Conservation (phyloP, 2,797 vertebrate genomes). For the Muscicapa striata region DNA sequence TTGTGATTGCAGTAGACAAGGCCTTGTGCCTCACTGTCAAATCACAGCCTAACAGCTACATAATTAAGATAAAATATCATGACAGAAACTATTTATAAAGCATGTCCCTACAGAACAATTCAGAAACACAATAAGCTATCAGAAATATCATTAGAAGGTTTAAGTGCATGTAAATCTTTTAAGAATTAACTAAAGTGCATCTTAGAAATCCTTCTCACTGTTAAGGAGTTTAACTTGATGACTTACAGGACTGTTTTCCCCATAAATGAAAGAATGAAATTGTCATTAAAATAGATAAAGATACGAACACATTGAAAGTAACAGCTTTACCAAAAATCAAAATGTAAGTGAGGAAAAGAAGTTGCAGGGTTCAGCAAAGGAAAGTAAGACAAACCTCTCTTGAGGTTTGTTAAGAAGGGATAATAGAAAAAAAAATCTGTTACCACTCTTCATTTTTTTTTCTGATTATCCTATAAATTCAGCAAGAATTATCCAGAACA, state of each 20-base stretch:
- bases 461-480: accelerated
- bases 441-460: neutral
- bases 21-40: neutral
- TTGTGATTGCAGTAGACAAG: neutral
- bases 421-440: neutral
- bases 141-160: neutral
- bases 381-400: neutral
- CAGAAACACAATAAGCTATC: neutral
- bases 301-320: neutral
- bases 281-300: neutral
- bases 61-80: neutral
- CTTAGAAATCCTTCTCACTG: neutral
- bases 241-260: neutral
- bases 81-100: neutral
- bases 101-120: neutral
- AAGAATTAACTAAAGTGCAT: neutral
- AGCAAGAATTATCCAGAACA: neutral
- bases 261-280: neutral
- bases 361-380: neutral
- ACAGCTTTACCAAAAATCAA: neutral
- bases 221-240: neutral
- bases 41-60: neutral
- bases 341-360: neutral
- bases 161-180: neutral
- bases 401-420: neutral